A percentile compares a stretch with the other conserved stretches of the same genome.
phyloP scores from a whole-genome alignment of 2,888 invertebrate genomes.

The Petrolisthes cinctipes region DNA sequence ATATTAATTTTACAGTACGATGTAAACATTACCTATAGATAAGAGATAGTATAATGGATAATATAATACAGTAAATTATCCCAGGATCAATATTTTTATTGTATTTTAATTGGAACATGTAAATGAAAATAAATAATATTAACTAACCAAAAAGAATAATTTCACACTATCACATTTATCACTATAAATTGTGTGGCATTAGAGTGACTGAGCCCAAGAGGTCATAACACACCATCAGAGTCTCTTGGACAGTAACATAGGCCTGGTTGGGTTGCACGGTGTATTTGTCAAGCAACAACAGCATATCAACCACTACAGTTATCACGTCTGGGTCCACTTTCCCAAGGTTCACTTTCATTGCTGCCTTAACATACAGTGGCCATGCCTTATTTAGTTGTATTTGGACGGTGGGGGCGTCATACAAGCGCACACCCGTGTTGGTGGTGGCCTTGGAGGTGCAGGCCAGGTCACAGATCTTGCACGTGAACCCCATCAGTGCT shows the following conservation, averaged over 20 bases:
- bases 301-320: slow-evolving; percentile 29
- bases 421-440: slow-evolving; percentile 33
- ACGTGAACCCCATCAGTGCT: slow-evolving; percentile 36
- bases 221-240: slow-evolving; percentile 53
- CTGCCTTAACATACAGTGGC: slow-evolving; percentile 44
- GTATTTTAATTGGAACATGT: too few species aligned
- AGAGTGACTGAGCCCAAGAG: slow-evolving; percentile 47
- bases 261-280: slow-evolving; percentile 54
- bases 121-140: too few species aligned
- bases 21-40: too few species aligned
- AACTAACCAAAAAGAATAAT: too few species aligned
- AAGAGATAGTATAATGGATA: too few species aligned
- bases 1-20: too few species aligned
- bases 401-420: slow-evolving; percentile 37
- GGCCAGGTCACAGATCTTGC: slow-evolving; percentile 41
- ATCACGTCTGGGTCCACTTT: slow-evolving; percentile 14
- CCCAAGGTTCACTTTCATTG: slow-evolving; percentile 23
- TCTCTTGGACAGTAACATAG: slow-evolving; percentile 55
- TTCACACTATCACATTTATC: too few species aligned
- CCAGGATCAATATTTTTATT: too few species aligned
- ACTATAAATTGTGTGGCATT: too few species aligned
- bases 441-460: slow-evolving; percentile 32
- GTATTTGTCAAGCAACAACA: slow-evolving; percentile 51
- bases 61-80: too few species aligned
- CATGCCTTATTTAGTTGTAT: slow-evolving; percentile 43